Percentiles rank a stretch among this genome's conserved stretches.
Evolutionary conservation across 2,797 vertebrate genomes (phyloP).

Genomic region (Macropus fuliginosus): DNA sequence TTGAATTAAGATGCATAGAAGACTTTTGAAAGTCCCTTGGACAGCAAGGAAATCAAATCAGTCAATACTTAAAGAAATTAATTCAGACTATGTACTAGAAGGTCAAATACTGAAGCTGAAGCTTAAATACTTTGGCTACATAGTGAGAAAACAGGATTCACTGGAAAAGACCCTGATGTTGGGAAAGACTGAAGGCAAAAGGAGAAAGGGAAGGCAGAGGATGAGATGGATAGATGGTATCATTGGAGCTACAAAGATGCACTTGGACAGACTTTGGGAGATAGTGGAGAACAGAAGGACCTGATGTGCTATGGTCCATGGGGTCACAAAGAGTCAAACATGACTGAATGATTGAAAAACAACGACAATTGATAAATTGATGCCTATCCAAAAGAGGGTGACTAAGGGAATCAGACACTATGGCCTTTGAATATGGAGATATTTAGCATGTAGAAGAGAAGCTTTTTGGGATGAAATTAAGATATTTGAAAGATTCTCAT

Average conservation of each 20-base stretch:
- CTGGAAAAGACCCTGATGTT: not conserved
- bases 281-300: not conserved
- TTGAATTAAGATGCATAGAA: not conserved
- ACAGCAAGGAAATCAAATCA: not conserved
- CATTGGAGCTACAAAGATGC: not conserved
- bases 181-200: not conserved
- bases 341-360: too few relatives aligned
- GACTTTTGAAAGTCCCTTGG: not conserved
- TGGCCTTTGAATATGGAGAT: not conserved
- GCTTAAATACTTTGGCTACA: not conserved
- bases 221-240: not conserved
- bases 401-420: not conserved
- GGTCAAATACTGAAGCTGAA: not conserved
- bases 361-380: not conserved
- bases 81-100: not conserved
- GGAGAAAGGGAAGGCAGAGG: not conserved
- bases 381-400: not conserved
- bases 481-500: not conserved
- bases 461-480: not conserved
- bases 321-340: too few relatives aligned
- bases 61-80: not conserved
- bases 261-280: not conserved
- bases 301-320: not conserved
- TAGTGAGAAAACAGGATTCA: not conserved
- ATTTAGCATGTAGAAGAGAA: not conserved